Evolutionary conservation across 2,888 invertebrate species (phyloP), one percentile per base, ranked within the genome.

Genomic region (Cataglyphis cursor): DNA sequence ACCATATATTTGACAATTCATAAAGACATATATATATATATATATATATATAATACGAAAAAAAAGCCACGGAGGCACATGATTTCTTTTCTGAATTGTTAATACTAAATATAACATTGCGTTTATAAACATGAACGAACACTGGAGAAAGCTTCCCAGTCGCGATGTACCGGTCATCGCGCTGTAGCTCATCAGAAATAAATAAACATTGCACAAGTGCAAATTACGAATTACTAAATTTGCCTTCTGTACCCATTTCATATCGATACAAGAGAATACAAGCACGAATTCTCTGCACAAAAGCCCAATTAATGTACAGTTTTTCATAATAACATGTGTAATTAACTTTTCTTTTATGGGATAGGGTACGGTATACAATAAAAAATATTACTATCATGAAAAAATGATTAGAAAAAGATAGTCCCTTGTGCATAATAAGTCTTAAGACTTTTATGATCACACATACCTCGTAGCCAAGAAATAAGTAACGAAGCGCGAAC

Each of bases 81-180:
- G 82, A 85, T 74, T 76, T 85, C 70, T 83, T 81, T 85, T 61
- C 85, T 78, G 73, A 78, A 87, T 89, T 90, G 86, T 90, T 90
- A 90, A 86, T 88, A 85, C 38, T 85, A 76, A 59, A 57, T n/a
- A 85, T 84, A 74, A 83, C 51, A 87, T 76, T 84, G 82, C 84
- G 81, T 90, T 90, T 90, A 83, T 83, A 87, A 82, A 84, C 54
- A 51, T 57, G n/a, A 81, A 86, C 12, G 41, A 88, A 80, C 84
- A 80, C 78, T 80, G 84, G 76, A 73, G 48, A 51, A 18, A 87
- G 90, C 86, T 89, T 92, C 87, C 66, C 84, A 88, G 92, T 90
- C 38, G 86, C 89, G 90, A 87, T 92, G 92, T 86, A 54, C 90
- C 89, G 83, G 91, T 92, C 92, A 92, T 92, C 90, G 89, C 87